These are phyloP conservation scores for Harlomillsia oculata DNA, from an alignment of 1,140 invertebrate species.

Conservation along the genomic window DNA sequence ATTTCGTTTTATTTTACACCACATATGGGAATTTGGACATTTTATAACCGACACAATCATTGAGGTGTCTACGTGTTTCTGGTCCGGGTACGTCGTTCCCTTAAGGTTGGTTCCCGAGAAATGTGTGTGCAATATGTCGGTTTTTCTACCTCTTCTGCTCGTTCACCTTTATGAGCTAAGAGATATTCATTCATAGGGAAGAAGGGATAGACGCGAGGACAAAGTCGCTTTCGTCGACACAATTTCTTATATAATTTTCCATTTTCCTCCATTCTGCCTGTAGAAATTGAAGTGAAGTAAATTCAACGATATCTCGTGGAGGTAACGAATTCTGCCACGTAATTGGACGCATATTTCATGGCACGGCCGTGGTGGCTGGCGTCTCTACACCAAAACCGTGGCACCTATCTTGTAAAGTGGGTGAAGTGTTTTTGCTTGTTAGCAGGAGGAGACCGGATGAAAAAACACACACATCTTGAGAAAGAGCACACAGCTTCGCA, in stretches of 20 bases:
- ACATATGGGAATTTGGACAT: constrained; percentile 17
- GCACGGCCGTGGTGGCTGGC: neutral
- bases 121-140: neutral
- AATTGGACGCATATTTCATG: constrained; percentile 18
- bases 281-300: too few species aligned
- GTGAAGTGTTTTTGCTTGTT: neutral
- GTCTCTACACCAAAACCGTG: neutral
- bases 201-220: neutral
- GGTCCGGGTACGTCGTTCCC: neutral
- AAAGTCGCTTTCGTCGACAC: constrained; percentile 6
- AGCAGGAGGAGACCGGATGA: constrained; percentile 3
- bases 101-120: neutral
- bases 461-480: too few species aligned
- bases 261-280: too few species aligned
- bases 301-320: too few species aligned
- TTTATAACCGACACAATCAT: constrained; percentile 10
- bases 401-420: neutral
- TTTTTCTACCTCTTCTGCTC: neutral
- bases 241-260: too few species aligned
- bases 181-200: neutral
- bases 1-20: constrained; percentile 14
- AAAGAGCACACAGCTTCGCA: too few species aligned
- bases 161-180: neutral
- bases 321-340: too few species aligned
- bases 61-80: too few species aligned